A percentile compares a stretch with the other conserved stretches of the same genome.
phyloP scores from a whole-genome alignment of 2,888 invertebrate genomes.

The Drosophila kokeensis region DNA sequence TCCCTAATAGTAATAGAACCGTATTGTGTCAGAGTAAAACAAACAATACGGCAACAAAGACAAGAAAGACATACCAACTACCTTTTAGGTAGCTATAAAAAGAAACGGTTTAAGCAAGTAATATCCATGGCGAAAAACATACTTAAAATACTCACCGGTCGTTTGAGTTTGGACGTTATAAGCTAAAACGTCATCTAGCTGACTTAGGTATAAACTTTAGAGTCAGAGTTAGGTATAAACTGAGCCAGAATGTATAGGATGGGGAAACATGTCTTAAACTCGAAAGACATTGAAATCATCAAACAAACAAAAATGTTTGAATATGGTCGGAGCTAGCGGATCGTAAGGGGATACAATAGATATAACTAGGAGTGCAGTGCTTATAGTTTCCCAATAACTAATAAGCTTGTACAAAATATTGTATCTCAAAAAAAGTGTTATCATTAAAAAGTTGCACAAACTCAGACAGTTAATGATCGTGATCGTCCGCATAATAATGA shows the following conservation, averaged over 20 bases:
- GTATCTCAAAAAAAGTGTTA: background rate
- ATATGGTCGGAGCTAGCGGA: background rate
- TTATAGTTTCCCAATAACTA: background rate
- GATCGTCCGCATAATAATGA: conserved; percentile 10
- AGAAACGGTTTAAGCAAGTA: background rate
- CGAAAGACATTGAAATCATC: background rate
- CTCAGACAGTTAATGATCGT: conserved; percentile 12
- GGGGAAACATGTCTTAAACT: background rate
- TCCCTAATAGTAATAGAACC: background rate
- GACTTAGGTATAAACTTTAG: background rate
- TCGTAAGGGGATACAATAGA: background rate
- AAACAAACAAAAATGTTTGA: background rate
- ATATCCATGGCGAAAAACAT: background rate
- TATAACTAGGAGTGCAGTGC: background rate
- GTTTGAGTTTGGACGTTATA: background rate
- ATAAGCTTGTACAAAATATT: background rate
- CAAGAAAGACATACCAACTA: background rate
- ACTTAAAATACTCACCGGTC: background rate
- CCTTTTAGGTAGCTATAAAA: background rate
- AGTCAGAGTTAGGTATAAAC: too few relatives aligned
- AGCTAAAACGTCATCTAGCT: background rate
- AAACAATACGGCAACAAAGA: background rate
- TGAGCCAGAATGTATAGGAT: background rate
- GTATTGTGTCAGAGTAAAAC: background rate
- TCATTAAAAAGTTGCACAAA: background rate